phyloP scores from a whole-genome alignment of 2,797 vertebrate genomes.

The Bradypodion pumilum region DNA sequence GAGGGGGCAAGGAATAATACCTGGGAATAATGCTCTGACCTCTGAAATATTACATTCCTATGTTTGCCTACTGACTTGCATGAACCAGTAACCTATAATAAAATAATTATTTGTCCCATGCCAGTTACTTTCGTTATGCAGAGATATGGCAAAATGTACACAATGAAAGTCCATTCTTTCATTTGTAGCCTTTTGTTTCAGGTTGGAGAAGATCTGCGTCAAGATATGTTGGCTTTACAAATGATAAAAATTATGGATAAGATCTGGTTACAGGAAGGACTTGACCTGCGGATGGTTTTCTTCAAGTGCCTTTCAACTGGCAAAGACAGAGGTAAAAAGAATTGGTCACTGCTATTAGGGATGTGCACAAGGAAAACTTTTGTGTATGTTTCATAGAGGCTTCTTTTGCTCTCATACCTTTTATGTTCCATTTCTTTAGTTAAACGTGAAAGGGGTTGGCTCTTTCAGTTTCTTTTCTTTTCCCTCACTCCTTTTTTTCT shows the following conservation, averaged over 20 bases:
- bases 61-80: too few relatives aligned
- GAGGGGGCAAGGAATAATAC: neutral
- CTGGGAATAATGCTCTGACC: neutral
- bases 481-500: too few relatives aligned
- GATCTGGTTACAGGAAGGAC: constrained; percentile 96
- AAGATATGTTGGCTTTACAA: constrained; percentile 98
- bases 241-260: constrained; percentile 99
- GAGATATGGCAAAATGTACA: neutral
- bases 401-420: too few relatives aligned
- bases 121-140: neutral
- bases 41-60: neutral
- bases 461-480: too few relatives aligned
- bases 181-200: constrained; percentile 62
- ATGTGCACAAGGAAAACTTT: too few relatives aligned
- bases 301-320: constrained; percentile 98
- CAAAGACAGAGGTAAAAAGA: constrained; percentile 87
- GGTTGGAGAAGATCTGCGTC: constrained; percentile 97
- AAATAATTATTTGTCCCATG: neutral
- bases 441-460: too few relatives aligned
- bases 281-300: constrained; percentile 96
- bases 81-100: neutral
- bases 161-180: constrained; percentile 26
- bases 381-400: too few relatives aligned
- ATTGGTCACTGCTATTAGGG: neutral
- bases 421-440: too few relatives aligned